Conservation (phyloP, 1,140 invertebrate genomes). For the Onthophagus taurus region DNA sequence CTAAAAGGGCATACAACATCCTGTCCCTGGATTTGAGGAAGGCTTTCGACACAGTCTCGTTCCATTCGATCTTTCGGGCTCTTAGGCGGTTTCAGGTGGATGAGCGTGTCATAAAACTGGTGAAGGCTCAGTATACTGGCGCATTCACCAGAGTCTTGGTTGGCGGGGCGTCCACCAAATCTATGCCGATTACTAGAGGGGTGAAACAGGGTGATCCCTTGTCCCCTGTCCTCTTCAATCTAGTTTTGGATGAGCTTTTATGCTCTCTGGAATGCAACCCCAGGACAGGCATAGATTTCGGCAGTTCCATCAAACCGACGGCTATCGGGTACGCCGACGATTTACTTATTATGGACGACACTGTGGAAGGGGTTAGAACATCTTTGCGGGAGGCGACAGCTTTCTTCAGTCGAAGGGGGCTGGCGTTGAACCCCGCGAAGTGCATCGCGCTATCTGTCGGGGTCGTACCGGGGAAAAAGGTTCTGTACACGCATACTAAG, state of each 20-base stretch:
- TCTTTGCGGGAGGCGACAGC: background rate
- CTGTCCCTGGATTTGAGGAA: constrained; percentile 30
- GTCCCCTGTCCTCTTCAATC: background rate
- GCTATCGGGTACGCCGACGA: constrained; percentile 31
- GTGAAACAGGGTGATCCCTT: background rate
- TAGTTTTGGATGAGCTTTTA: background rate
- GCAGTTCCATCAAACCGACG: constrained; percentile 18
- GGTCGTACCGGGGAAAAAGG: background rate
- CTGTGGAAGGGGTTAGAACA: background rate
- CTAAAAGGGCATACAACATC: constrained; percentile 26
- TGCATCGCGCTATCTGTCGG: constrained; percentile 1
- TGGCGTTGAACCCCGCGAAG: constrained; percentile 14
- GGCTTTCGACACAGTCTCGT: constrained; percentile 32
- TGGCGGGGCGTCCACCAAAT: background rate
- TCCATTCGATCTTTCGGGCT: constrained; percentile 22
- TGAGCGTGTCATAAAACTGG: background rate
- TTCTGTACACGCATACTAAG: background rate
- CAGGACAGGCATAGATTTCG: constrained; percentile 32
- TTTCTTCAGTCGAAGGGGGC: background rate
- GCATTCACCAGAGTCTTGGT: background rate
- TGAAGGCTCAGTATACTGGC: background rate
- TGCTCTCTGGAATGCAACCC: constrained; percentile 1
- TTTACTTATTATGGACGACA: constrained; percentile 19
- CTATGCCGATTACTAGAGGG: background rate
- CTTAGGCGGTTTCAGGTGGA: constrained; percentile 12